Base-by-base conservation (phyloP, 2,888 invertebrate species). In the Diachrysia chrysitis region DNA sequence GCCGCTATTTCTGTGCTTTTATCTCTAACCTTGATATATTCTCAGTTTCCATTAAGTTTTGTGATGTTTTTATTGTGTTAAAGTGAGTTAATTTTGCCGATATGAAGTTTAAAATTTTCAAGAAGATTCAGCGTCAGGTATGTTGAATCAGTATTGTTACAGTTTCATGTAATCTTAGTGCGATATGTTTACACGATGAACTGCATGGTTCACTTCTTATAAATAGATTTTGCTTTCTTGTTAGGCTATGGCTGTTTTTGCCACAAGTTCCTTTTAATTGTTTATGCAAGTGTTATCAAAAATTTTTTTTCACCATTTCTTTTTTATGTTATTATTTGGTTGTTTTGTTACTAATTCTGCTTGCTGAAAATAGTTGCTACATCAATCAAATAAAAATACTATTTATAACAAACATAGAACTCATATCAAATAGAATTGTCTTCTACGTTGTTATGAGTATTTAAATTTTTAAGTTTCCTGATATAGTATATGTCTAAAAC, bases 81-180 rank as follows among this genome's bases (percentile, higher is more conserved):
- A 76, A 71, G 83, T 82, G 83, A 71, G 58, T 62, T 67, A 51
- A 21, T 71, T 66, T 61, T 42, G 54, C 25, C 42, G 64, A 76
- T 67, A 94, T 95, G 95, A 94, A 94, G 88, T 95, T 95, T 79
- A 95, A 92, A 84, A 84, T 95, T 79, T 93, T 95, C 83, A 95
- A 93, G 90, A 94, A 93, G 78, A 85, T 85, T 68, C 85, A 87
- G 69, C 93, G 88, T 69, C 90, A 92, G 93, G 94, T 94, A 81
- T 80, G 79, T 89, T 86, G 76, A 78, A 66, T 82, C 84, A 83
- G 81, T 68, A 81, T 76, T 80, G 69, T 65, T 78, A 78, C 74
- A 73, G 58, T 73, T 73, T 54, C 58, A 63, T 68, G 59, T 64
- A 42, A 64, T 66, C 71, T 53, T 63, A 58, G 25, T 59, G 69